These are phyloP conservation scores for Ochlodes sylvanus DNA, from an alignment of 2,888 invertebrate species.

Conservation along the genomic window DNA sequence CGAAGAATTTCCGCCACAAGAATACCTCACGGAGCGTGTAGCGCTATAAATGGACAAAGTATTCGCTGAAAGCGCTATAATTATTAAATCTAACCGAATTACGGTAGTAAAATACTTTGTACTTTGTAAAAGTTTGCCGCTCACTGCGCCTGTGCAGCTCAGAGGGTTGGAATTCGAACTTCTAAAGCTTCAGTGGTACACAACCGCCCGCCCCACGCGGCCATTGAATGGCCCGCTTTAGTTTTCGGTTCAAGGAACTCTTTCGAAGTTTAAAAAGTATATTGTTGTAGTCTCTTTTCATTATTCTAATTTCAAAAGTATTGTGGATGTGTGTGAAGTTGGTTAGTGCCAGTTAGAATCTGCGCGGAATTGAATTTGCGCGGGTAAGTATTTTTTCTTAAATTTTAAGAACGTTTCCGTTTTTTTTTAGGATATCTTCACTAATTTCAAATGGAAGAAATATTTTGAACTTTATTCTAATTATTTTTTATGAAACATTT, in stretches of 20 bases:
- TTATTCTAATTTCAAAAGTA: neutral
- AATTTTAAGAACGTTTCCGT: neutral
- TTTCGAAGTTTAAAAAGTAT: constrained; percentile 33
- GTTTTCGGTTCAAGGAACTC: constrained; percentile 4
- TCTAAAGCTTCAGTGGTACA: constrained; percentile 8
- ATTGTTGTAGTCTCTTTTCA: neutral
- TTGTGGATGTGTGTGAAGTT: constrained; percentile 11
- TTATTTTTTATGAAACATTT: too few relatives aligned
- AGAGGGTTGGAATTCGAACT: constrained; percentile 17
- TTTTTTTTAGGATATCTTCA: neutral
- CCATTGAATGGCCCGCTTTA: neutral
- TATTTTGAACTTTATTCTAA: too few relatives aligned
- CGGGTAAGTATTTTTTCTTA: constrained; percentile 4
- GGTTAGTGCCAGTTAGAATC: neutral
- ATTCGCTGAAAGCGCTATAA: constrained; percentile 27
- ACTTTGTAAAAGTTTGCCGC: constrained; percentile 32
- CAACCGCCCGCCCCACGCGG: constrained; percentile 9
- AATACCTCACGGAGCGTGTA: constrained; percentile 15
- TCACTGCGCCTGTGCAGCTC: constrained; percentile 32
- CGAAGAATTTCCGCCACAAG: constrained; percentile 16
- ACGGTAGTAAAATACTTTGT: constrained; percentile 31
- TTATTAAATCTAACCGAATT: constrained; percentile 37
- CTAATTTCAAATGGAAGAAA: too few relatives aligned
- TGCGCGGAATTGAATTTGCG: constrained; percentile 2
- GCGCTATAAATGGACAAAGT: constrained; percentile 30